Base-by-base conservation (phyloP, 2,113 vertebrate genomes). In the Origma solitaria region DNA sequence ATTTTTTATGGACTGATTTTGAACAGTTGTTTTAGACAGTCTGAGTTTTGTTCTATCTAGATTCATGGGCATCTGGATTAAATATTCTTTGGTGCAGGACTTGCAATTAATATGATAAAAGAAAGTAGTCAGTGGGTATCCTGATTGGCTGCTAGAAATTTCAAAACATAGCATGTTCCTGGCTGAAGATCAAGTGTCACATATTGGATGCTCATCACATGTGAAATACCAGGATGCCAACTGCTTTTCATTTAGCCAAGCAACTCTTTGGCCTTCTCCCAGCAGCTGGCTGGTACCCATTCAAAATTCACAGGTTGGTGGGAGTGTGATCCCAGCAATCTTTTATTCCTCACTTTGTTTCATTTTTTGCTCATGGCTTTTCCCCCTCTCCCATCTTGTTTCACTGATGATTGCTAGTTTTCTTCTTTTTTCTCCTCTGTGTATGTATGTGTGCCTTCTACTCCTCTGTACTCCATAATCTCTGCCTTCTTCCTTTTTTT, bases 181-280 rank as follows among this genome's bases (percentile, higher is more conserved):
- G 94, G 95, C 92, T 37, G 86, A 83, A 78, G 56, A 83, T 88
- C 90, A 96, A 88, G n/a, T 90, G 92, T 90, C 87, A 64, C 76
- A 90, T 90, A 96, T 66, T 95, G 94, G 82, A 85, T 94, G 82
- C 21, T 95, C 90, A 86, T 95, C 96, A 88, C 79, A 86, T 94
- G n/a, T 96, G 28, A 90, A 88, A 91, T 88, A 86, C 50, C 76
- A 93, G 56, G 53, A 86, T 95, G 93, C 85, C 92, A 95, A 96
- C 62, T 88, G 79, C 82, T 97, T 95, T 91, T 93, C 82, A 71
- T 96, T 95, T 94, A 95, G 56, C 21, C 23, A 92, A 70, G 78
- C 58, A 92, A 77, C 1, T 18, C 47, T 51, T 77, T 94, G 93
- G 93, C 79, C 79, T 42, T 93, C 7, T 94, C 79, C 88, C 95